Conservation (phyloP, 2,888 invertebrate species). For the Nasonia oneida region DNA sequence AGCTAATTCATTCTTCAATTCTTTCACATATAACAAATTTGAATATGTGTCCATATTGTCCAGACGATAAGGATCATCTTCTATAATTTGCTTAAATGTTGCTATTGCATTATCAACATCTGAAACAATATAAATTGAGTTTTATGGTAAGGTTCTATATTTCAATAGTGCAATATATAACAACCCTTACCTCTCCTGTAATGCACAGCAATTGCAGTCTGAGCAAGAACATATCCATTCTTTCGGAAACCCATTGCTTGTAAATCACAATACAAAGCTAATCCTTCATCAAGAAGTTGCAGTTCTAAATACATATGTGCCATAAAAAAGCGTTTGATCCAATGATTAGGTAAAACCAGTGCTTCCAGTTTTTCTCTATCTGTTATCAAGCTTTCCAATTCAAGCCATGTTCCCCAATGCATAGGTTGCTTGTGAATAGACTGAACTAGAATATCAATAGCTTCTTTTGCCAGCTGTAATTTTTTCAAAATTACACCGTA, state of each 20-base stretch:
- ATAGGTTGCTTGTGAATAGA: slow-evolving; percentile 90
- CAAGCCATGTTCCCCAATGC: slow-evolving; percentile 97
- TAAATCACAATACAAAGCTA: slow-evolving; percentile 90
- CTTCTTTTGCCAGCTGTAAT: slow-evolving; percentile 88
- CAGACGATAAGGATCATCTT: slow-evolving; percentile 94
- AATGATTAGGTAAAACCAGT: slow-evolving; percentile 89
- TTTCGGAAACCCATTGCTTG: slow-evolving; percentile 90
- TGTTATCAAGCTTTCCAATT: slow-evolving; percentile 91
- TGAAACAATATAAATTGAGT: slow-evolving; percentile 74
- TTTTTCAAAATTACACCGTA: slow-evolving; percentile 95
- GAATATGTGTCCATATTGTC: slow-evolving; percentile 99
- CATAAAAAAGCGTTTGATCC: slow-evolving; percentile 96
- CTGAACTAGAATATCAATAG: slow-evolving; percentile 89
- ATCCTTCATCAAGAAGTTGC: slow-evolving; percentile 93
- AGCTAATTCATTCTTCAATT: slow-evolving; percentile 94
- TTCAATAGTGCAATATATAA: neutral
- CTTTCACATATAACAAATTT: slow-evolving; percentile 96
- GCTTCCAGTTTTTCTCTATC: slow-evolving; percentile 88
- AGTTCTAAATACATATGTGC: slow-evolving; percentile 94
- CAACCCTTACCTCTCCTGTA: slow-evolving; percentile 88
- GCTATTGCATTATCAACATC: slow-evolving; percentile 94
- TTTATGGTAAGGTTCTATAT: neutral
- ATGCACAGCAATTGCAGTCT: slow-evolving; percentile 95
- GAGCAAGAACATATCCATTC: slow-evolving; percentile 93
- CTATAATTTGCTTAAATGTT: slow-evolving; percentile 90